phyloP scores from a whole-genome alignment of 1,140 invertebrate species.

The Brachionus angularis region DNA sequence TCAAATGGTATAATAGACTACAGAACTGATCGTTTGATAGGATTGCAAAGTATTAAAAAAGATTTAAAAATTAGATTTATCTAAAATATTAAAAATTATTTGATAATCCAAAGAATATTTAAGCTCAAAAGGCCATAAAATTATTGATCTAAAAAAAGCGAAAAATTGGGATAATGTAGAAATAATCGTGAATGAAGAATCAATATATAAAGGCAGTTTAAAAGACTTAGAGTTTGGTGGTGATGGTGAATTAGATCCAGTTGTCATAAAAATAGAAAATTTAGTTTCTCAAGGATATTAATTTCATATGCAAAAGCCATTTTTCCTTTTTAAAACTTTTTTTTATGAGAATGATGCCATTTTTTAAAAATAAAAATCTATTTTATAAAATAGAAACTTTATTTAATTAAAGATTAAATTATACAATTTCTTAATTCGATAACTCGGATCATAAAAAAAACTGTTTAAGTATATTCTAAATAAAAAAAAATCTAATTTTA shows the following conservation, averaged over 20 bases:
- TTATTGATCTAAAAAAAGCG: not conserved
- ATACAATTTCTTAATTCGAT: not conserved
- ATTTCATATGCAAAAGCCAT: not conserved
- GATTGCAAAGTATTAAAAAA: conserved; percentile 16
- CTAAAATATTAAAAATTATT: too few species aligned
- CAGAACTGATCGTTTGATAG: conserved; percentile 14
- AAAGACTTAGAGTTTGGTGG: conserved; percentile 39
- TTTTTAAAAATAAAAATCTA: not conserved
- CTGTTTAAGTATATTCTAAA: too few species aligned
- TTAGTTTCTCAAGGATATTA: conserved; percentile 16
- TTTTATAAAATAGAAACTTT: not conserved
- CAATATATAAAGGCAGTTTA: conserved; percentile 6
- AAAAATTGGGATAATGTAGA: conserved; percentile 38
- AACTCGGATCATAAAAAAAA: too few species aligned
- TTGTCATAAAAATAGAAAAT: conserved; percentile 17
- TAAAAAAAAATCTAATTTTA: not conserved
- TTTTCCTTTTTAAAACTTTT: not conserved
- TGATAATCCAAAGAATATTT: conserved; percentile 24
- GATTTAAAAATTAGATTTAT: too few species aligned
- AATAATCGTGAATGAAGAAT: conserved; percentile 35
- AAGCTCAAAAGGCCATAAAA: conserved; percentile 18
- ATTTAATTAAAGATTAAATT: not conserved
- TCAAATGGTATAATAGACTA: conserved; percentile 36
- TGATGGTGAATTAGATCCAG: conserved; percentile 27
- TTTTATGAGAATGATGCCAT: not conserved